Evolutionary conservation across 2,797 vertebrate species (phyloP), one percentile per base, ranked within the genome.

Genomic region (Rhynchotus rufescens): DNA sequence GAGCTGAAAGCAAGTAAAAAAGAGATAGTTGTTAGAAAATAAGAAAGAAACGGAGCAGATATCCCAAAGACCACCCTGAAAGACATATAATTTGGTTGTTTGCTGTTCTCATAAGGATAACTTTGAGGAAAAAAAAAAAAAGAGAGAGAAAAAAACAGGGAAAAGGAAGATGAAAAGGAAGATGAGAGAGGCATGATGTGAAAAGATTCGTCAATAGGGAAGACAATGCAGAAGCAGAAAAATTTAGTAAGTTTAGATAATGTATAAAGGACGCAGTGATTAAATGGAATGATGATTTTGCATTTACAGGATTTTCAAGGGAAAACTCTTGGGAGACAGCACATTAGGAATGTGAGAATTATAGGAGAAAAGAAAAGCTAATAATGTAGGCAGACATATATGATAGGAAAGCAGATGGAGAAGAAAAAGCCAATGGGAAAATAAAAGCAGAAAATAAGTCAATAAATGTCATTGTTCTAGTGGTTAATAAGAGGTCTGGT

Each of bases 391-490:
- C 28, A 87, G 42, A 49, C 16, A 92, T 45, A 67, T 6, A 67
- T 52, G 64, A 16, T 22, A 89, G 80, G 7, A 32, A 85, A 89
- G 15, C 32, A 59, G 54, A 73, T 44, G 22, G 15, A 15, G 17
- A 92, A 88, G 34, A 75, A 66, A 79, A 80, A 62, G 42, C 21
- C 42, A 86, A 0, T 42, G 32, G 25, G 49, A 51, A 84, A 59
- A 38, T 36, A 54, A 42, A 83, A 76, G 75, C 84, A 49, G 66
- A 84, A 86, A 80, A 34, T 62, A 88, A 86, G 2, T 19, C 54
- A 95, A 69, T 67, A 85, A 91, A 94, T 93, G 81, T 83, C 68
- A 94, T 83, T 78, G 68, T 54, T 92, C 81, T 92, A 87, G 47
- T 45, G 62, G 57, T 96, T 90, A 93, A 60, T 82, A 93, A 91